These are phyloP conservation scores for Caenorhabditis briggsae DNA, from an alignment of 1,140 invertebrate genomes.

Conservation along the genomic window DNA sequence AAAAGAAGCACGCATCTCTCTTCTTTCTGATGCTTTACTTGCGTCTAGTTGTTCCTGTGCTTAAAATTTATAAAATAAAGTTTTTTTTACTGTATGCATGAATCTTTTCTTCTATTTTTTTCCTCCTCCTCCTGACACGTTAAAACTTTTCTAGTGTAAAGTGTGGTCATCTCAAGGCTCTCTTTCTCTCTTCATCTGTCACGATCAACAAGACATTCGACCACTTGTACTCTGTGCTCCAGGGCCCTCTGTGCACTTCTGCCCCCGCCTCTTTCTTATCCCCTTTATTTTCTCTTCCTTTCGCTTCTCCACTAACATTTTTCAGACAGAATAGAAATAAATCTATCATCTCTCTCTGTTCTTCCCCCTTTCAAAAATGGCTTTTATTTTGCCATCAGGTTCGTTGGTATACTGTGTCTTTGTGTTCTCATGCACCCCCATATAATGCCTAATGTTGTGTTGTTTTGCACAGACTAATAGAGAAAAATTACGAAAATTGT, in stretches of 20 bases:
- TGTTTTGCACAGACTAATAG: neutral
- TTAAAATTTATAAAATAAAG: too few species aligned
- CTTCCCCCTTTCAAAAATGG: conserved; percentile 14
- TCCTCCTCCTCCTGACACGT: too few species aligned
- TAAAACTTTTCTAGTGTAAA: too few species aligned
- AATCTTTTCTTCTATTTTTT: too few species aligned
- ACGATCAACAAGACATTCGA: neutral
- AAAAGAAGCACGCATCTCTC: too few species aligned
- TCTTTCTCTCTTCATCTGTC: neutral
- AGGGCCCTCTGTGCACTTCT: neutral
- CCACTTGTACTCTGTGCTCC: neutral
- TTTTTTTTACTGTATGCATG: too few species aligned
- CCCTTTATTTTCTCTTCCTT: neutral
- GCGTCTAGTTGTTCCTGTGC: too few species aligned
- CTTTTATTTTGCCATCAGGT: conserved; percentile 56
- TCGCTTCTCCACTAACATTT: neutral
- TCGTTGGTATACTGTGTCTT: neutral
- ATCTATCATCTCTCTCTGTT: neutral
- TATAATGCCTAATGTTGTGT: neutral
- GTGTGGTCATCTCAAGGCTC: too few species aligned
- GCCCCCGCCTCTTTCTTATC: neutral
- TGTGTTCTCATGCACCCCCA: neutral
- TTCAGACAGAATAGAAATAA: neutral
- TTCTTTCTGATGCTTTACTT: too few species aligned
- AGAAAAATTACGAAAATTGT: neutral